A percentile compares a stretch with the other conserved stretches of the same genome.
These are phyloP conservation scores for Spodoptera exigua DNA, from an alignment of 2,888 invertebrate genomes.

Conservation along the genomic window DNA sequence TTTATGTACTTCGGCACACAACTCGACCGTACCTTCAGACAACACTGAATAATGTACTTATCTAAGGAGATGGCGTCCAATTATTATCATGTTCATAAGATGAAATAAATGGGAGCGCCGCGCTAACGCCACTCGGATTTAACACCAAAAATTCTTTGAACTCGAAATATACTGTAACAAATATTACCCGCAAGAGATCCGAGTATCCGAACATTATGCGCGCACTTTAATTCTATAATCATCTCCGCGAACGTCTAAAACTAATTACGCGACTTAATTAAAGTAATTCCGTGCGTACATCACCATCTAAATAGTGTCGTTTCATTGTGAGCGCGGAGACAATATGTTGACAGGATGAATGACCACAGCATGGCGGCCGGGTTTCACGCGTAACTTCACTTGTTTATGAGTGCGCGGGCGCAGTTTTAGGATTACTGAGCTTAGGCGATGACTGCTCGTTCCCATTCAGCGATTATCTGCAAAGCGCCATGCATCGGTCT, in stretches of 20 bases:
- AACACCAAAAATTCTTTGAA: conserved; percentile 72
- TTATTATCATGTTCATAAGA: conserved; percentile 66
- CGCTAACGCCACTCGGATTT: conserved; percentile 59
- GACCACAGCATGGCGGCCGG: conserved; percentile 83
- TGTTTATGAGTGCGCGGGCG: conserved; percentile 85
- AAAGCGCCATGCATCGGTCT: conserved; percentile 75
- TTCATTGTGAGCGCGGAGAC: conserved; percentile 85
- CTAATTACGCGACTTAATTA: conserved; percentile 87
- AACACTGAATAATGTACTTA: conserved; percentile 37
- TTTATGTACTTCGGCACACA: conserved; percentile 64
- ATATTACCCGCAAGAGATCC: conserved; percentile 66
- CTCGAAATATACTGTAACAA: conserved; percentile 67
- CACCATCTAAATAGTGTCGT: conserved; percentile 84
- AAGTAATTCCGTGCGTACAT: conserved; percentile 82
- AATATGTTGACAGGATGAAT: conserved; percentile 88
- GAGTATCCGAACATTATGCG: conserved; percentile 66
- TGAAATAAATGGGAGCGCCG: conserved; percentile 63
- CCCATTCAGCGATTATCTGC: conserved; percentile 85
- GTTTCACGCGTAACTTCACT: conserved; percentile 84
- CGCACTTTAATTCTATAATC: conserved; percentile 70
- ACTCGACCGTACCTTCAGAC: conserved; percentile 45
- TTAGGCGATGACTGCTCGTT: conserved; percentile 85
- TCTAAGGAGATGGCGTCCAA: conserved; percentile 55
- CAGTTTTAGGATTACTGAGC: conserved; percentile 84
- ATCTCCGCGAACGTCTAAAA: conserved; percentile 72